phyloP scores from a whole-genome alignment of 2,888 invertebrate species.

The Macroteleia sp. region DNA sequence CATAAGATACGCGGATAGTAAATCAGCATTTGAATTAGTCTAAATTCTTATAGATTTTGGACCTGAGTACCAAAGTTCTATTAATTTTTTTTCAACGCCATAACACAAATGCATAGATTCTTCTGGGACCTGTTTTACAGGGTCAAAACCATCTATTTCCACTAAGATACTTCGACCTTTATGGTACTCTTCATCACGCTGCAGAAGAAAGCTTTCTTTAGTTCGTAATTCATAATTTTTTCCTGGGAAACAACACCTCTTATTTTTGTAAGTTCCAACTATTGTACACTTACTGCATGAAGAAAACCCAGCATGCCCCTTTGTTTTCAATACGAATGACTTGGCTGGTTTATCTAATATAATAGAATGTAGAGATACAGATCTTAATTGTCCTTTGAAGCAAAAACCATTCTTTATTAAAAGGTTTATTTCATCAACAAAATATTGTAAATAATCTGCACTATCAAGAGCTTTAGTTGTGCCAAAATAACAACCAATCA shows the following conservation, averaged over 20 bases:
- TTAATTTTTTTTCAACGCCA: constrained; percentile 18
- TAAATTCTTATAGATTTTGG: too few relatives aligned
- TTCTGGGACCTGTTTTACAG: constrained; percentile 13
- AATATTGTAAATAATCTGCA: too few relatives aligned
- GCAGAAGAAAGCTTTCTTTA: background rate
- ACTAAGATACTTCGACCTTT: constrained; percentile 4
- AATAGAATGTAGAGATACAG: constrained; percentile 4
- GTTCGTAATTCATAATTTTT: background rate
- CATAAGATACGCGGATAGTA: too few relatives aligned
- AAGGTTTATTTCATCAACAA: background rate
- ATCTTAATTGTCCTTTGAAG: background rate
- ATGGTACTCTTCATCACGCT: constrained; percentile 4
- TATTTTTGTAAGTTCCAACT: background rate
- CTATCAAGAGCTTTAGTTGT: too few relatives aligned
- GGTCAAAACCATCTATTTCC: constrained; percentile 7
- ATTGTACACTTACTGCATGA: constrained; percentile 17
- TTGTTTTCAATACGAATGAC: constrained; percentile 20
- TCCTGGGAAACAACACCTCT: background rate
- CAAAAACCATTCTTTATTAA: constrained; percentile 1
- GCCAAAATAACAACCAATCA: too few relatives aligned
- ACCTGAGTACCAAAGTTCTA: constrained; percentile 11
- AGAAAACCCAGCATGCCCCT: constrained; percentile 22
- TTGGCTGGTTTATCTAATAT: constrained; percentile 29
- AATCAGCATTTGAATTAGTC: too few relatives aligned
- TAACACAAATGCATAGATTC: constrained; percentile 19